Conservation (phyloP, 2,888 invertebrate species). For the Sesamia inferens region DNA sequence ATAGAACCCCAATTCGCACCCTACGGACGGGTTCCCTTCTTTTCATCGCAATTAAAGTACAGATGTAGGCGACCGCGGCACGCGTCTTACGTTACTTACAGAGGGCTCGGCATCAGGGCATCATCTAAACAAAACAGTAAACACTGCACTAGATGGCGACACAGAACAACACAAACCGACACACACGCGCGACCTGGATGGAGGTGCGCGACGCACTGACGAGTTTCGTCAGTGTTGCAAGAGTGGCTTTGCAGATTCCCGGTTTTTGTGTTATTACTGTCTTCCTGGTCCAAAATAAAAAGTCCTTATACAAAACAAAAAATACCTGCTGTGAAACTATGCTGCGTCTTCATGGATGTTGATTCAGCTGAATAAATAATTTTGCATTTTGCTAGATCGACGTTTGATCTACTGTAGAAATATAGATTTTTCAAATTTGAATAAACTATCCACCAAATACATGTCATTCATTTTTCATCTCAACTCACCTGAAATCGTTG, state of each 20-base stretch:
- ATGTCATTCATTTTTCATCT: background rate
- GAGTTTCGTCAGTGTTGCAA: slow-evolving; percentile 49
- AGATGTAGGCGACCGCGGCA: slow-evolving; percentile 61
- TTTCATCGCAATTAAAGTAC: slow-evolving; percentile 58
- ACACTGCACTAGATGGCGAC: slow-evolving; percentile 56
- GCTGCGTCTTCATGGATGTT: background rate
- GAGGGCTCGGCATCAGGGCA: slow-evolving; percentile 48
- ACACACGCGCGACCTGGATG: slow-evolving; percentile 58
- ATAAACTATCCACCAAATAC: background rate
- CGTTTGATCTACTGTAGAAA: background rate
- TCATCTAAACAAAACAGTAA: slow-evolving; percentile 59
- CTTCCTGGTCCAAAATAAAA: slow-evolving; percentile 5
- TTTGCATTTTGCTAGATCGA: background rate
- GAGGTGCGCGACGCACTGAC: slow-evolving; percentile 75
- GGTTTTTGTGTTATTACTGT: background rate
- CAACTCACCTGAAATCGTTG: background rate
- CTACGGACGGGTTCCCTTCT: slow-evolving; percentile 52
- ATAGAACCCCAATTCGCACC: slow-evolving; percentile 39
- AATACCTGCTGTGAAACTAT: background rate
- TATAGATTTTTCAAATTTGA: too few species aligned
- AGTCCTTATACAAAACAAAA: background rate
- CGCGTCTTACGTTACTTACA: slow-evolving; percentile 60
- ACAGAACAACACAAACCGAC: slow-evolving; percentile 19
- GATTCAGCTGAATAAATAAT: too few species aligned
- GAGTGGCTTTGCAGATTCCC: slow-evolving; percentile 13